A percentile compares a stretch with the other conserved stretches of the same genome.
phyloP scores from a whole-genome alignment of 2,797 vertebrate genomes.

The Knipowitschia caucasica region DNA sequence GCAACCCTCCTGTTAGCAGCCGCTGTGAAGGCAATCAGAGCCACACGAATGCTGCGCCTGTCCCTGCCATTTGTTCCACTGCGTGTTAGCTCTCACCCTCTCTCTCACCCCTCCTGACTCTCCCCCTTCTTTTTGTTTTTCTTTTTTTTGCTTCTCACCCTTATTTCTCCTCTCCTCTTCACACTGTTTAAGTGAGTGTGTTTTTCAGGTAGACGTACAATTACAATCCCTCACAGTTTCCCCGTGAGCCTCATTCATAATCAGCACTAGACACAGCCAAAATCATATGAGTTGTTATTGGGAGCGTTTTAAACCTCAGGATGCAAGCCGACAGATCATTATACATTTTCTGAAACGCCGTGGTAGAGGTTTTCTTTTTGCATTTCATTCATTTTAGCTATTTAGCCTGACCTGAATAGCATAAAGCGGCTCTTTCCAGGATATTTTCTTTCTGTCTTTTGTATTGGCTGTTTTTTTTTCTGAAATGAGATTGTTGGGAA shows the following conservation, averaged over 20 bases:
- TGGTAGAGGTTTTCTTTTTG: constrained; percentile 1
- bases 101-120: constrained; percentile 9
- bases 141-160: not conserved
- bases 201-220: constrained; percentile 28
- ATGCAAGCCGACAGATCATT: not conserved
- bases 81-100: constrained; percentile 34
- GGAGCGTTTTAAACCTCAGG: not conserved
- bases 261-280: constrained; percentile 10
- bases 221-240: constrained; percentile 10
- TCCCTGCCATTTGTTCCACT: constrained; percentile 65
- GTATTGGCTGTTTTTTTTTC: not conserved
- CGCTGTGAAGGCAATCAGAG: constrained; percentile 42
- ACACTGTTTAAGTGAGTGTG: constrained; percentile 23
- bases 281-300: not conserved
- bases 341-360: not conserved
- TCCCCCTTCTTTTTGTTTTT: constrained; percentile 6
- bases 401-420: not conserved
- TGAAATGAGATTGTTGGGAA: not conserved
- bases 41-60: constrained; percentile 51
- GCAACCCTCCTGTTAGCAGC: constrained; percentile 36
- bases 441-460: too few species aligned
- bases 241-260: constrained; percentile 24
- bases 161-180: not conserved
- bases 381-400: not conserved
- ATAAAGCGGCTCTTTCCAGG: too few species aligned